Conservation (phyloP, 2,888 invertebrate genomes). For the Strigamia crassipes region DNA sequence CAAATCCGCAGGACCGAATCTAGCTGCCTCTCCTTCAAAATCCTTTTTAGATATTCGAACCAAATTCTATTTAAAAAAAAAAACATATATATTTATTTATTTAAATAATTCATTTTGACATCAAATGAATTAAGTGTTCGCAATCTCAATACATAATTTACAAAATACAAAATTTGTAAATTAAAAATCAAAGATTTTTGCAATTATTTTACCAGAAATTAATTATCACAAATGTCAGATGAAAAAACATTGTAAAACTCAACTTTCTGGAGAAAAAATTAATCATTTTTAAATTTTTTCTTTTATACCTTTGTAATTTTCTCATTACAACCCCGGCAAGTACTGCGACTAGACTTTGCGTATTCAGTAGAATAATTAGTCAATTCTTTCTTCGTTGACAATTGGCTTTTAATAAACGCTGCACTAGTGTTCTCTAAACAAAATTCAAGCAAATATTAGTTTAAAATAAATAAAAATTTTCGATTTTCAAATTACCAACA, state of each 20-base stretch:
- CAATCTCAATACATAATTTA: not conserved
- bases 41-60: conserved; percentile 82
- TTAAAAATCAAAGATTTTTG: conserved; percentile 41
- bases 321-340: conserved; percentile 81
- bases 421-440: not conserved
- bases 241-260: conserved; percentile 1
- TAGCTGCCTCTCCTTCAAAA: conserved; percentile 78
- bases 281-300: not conserved
- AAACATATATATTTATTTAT: no score
- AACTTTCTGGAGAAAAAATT: not conserved
- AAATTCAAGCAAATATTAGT: no score
- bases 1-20: conserved; percentile 79
- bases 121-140: not conserved
- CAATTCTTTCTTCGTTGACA: conserved; percentile 52
- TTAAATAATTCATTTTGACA: not conserved
- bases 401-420: not conserved
- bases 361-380: conserved; percentile 80
- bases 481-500: conserved; percentile 64
- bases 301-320: conserved; percentile 80
- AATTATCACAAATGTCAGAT: not conserved
- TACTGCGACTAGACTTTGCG: conserved; percentile 80
- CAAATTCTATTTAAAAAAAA: conserved; percentile 65
- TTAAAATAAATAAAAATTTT: not conserved
- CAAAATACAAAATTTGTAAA: not conserved
- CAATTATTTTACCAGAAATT: conserved; percentile 31